Evolutionary conservation across 2,888 invertebrate genomes (phyloP).

Genomic region (Coleophora flavipennella): DNA sequence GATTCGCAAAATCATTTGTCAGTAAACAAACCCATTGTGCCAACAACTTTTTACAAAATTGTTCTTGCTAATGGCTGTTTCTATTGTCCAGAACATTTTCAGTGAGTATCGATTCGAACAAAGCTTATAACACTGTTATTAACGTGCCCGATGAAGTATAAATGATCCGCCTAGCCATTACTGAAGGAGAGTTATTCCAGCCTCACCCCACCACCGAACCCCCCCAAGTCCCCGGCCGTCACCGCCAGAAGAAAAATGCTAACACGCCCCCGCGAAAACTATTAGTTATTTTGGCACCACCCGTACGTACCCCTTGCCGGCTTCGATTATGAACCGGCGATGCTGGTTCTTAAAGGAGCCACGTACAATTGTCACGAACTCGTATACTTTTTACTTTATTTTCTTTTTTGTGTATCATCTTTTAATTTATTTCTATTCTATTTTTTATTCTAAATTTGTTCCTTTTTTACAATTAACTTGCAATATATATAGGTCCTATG

Average conservation of each 20-base stretch:
- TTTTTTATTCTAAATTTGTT: too few relatives aligned
- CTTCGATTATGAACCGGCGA: slow-evolving; percentile 56
- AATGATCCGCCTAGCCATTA: slow-evolving; percentile 63
- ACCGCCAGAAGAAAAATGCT: slow-evolving; percentile 72
- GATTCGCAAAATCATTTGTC: too few relatives aligned
- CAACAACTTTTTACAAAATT: too few relatives aligned
- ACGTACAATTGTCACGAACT: background rate
- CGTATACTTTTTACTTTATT: too few relatives aligned
- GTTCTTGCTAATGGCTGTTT: too few relatives aligned
- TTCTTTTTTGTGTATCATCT: too few relatives aligned
- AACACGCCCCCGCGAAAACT: slow-evolving; percentile 72
- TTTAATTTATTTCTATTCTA: too few relatives aligned
- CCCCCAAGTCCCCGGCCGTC: slow-evolving; percentile 42
- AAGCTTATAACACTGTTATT: slow-evolving; percentile 36
- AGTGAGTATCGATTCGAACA: background rate
- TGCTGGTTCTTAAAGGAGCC: background rate
- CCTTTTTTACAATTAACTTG: too few relatives aligned
- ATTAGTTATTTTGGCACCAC: slow-evolving; percentile 72
- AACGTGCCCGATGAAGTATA: slow-evolving; percentile 66
- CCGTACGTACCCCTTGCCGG: slow-evolving; percentile 41
- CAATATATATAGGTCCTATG: too few relatives aligned
- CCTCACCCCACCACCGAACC: slow-evolving; percentile 20
- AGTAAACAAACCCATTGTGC: too few relatives aligned
- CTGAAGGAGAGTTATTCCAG: slow-evolving; percentile 54
- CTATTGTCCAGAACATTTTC: too few relatives aligned